These are phyloP conservation scores for Pica pica DNA, from an alignment of 2,113 vertebrate species.

Conservation along the genomic window DNA sequence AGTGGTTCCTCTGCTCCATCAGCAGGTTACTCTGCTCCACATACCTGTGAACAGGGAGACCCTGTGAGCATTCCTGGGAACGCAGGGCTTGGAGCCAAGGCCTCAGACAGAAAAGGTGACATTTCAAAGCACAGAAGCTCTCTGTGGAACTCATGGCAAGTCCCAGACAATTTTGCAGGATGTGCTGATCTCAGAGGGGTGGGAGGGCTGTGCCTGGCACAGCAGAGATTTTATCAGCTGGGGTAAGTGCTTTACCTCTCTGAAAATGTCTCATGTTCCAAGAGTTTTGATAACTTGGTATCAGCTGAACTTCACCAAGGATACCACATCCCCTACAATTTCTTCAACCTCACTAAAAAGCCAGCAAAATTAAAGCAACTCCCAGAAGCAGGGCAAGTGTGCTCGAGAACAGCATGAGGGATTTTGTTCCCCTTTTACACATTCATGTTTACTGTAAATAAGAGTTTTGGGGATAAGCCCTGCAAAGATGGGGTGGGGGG, in stretches of 20 bases:
- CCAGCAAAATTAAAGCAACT: neutral
- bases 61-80: neutral
- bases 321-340: neutral
- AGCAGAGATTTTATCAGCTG: neutral
- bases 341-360: neutral
- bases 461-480: neutral
- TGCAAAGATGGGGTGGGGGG: neutral
- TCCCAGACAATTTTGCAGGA: neutral
- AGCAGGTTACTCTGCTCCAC: conserved; percentile 91
- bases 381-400: neutral
- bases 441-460: neutral
- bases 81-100: neutral
- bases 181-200: neutral
- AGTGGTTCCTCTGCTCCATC: conserved; percentile 91
- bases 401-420: neutral
- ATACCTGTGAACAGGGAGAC: conserved; percentile 71
- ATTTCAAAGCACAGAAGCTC: neutral
- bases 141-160: neutral
- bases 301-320: neutral
- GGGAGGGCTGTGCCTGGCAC: neutral
- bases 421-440: neutral
- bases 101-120: neutral
- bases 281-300: neutral
- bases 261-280: neutral
- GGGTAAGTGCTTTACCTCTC: neutral